Evolutionary conservation across 2,888 invertebrate species (phyloP).

Genomic region (Drosophila kanekoi): DNA sequence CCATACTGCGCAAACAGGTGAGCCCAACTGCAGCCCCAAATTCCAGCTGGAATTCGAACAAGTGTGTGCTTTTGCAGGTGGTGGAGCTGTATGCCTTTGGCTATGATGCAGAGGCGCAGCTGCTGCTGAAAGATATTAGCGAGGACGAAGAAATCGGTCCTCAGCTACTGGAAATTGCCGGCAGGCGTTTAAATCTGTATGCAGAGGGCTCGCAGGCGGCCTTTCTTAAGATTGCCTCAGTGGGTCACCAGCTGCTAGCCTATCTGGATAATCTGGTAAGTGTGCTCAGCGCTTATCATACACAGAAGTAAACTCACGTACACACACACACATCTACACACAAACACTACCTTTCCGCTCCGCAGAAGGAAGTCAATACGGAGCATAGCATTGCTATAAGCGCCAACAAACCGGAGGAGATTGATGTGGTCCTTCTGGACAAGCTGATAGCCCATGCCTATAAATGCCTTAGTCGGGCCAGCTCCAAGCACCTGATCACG

Average conservation of each 20-base stretch:
- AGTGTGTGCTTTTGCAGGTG: slow-evolving; percentile 83
- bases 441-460: slow-evolving; percentile 84
- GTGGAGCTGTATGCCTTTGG: slow-evolving; percentile 88
- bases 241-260: slow-evolving; percentile 91
- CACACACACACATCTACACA: slow-evolving; percentile 12
- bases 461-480: slow-evolving; percentile 84
- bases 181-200: slow-evolving; percentile 90
- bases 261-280: slow-evolving; percentile 90
- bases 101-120: slow-evolving; percentile 87
- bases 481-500: slow-evolving; percentile 84
- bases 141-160: slow-evolving; percentile 90
- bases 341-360: background rate
- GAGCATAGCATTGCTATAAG: slow-evolving; percentile 72
- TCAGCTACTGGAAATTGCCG: slow-evolving; percentile 92
- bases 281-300: slow-evolving; percentile 67
- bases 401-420: slow-evolving; percentile 79
- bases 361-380: slow-evolving; percentile 54
- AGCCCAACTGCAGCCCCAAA: slow-evolving; percentile 80
- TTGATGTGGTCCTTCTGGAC: slow-evolving; percentile 81
- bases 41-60: background rate
- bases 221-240: slow-evolving; percentile 90
- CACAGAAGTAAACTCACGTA: slow-evolving; percentile 46
- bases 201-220: slow-evolving; percentile 87
- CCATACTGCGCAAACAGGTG: slow-evolving; percentile 92
- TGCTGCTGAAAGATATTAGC: slow-evolving; percentile 88